Evolutionary conservation across 2,797 vertebrate genomes (phyloP), one percentile per base, ranked within the genome.

Genomic region (Mastacembelus armatus): DNA sequence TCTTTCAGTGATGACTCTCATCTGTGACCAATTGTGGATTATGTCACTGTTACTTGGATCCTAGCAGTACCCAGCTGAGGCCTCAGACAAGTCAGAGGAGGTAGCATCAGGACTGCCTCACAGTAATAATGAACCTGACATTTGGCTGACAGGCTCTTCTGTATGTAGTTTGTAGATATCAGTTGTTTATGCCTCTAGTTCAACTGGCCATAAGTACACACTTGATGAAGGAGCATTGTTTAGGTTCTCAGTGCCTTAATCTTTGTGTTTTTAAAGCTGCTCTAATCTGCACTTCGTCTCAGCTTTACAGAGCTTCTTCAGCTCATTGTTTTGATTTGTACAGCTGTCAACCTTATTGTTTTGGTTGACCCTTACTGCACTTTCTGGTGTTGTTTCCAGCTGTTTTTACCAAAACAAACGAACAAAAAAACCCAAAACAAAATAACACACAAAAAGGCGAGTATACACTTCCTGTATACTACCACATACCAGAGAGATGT

Each of bases 141-240:
- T 68, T 49, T 49, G 22, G 24, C 47, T 72, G 60, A 62, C 51
- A 33, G 70, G 18, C 45, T 33, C 48, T 19, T 56, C 63, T 67
- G 58, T 38, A 24, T 47, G 40, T n/a, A 51, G 48, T 3, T 19
- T 40, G 10, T 48, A 15, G 49, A 54, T 35, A 54, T 40, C 52
- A 32, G 43, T 60, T 38, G 40, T 67, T 72, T 67, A 16, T 11
- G 36, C 43, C 52, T 69, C 27, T 12, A 6, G 43, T 36, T 58
- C 22, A n/a, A 45, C 11, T 39, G 36, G 19, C 42, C 38, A 26
- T 24, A n/a, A 54, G 24, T 21, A 32, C 67, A 77, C 38, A 45
- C 44, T 59, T 32, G 61, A 42, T 48, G 12, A n/a, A n/a, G n/a
- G n/a, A n/a, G n/a, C n/a, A n/a, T n/a, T n/a, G n/a, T n/a, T n/a